Base-by-base conservation (phyloP, 2,797 vertebrate species). In the Enteromius paludinosus region DNA sequence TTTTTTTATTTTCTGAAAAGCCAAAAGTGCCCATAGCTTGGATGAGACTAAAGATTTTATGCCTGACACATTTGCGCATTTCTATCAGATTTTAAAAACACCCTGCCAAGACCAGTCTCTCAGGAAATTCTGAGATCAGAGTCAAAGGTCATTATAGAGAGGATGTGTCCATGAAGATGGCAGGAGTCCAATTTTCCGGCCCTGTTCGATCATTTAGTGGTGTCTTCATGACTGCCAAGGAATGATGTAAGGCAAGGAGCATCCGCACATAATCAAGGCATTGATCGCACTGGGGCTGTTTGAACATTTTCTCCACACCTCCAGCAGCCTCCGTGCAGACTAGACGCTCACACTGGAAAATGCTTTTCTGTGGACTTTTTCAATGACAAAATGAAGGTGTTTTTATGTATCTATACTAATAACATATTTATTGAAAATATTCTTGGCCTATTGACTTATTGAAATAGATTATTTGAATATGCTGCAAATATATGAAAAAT, bases 231-330 rank as follows among this genome's bases (percentile, higher is more conserved):
- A 90, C 91, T 83, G 82, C 88, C 86, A 35, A 91, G 90, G 90
- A 87, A 85, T 90, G 91, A 87, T 86, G 88, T 89, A 93, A 83
- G 89, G 82, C 83, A 79, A 45, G 0, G 85, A 91, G 90, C 91
- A 92, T 93, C 92, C 92, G 90, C 89, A 91, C 91, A 91, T 92
- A 93, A 93, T 92, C 86, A 89, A 88, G 80, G 88, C 87, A 92
- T 94, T 94, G 90, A 93, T 90, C 82, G 83, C 86, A 73, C 83
- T 84, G 75, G 64, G 84, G 45, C 78, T 78, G 65, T 84, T 81
- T 70, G 79, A 82, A 73, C 75, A 76, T 43, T 70, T 80, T 82
- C 68, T 41, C 73, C 79, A 33, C 17, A 52, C 33, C 68, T 85
- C 70, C 17, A 76, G 64, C 49, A 62, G 72, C 52, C 38, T 41